phyloP scores from a whole-genome alignment of 1,140 invertebrate genomes.

The Brachionus plicatilis region DNA sequence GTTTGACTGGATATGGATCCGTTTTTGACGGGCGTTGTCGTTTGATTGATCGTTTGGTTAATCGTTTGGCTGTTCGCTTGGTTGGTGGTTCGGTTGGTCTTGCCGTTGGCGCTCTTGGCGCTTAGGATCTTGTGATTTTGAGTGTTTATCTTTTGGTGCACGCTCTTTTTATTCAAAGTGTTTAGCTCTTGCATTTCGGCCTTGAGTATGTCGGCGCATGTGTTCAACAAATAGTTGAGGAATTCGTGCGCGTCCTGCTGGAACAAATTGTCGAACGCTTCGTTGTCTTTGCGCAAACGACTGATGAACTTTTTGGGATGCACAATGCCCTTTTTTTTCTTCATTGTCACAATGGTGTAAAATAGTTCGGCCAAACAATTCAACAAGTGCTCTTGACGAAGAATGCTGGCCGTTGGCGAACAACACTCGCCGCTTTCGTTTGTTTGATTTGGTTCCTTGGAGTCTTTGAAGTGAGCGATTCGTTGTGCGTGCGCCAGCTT shows the following conservation, averaged over 20 bases:
- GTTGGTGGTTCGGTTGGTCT: too few relatives aligned
- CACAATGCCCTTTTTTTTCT: slow-evolving; percentile 98
- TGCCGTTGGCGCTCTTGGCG: neutral
- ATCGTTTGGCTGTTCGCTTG: too few relatives aligned
- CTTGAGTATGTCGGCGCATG: slow-evolving; percentile 59
- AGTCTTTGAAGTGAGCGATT: slow-evolving; percentile 41
- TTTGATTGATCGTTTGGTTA: too few relatives aligned
- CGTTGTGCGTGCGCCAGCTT: slow-evolving; percentile 59
- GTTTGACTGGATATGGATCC: slow-evolving; percentile 32
- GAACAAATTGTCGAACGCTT: slow-evolving; percentile 97
- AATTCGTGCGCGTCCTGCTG: slow-evolving; percentile 99
- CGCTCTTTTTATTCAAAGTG: neutral
- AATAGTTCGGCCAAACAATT: slow-evolving; percentile 97
- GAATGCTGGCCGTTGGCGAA: slow-evolving; percentile 64
- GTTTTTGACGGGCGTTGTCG: neutral
- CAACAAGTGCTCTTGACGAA: slow-evolving; percentile 92
- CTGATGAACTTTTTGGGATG: slow-evolving; percentile 99
- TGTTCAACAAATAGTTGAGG: slow-evolving; percentile 94
- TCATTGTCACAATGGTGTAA: slow-evolving; percentile 96
- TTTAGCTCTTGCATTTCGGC: slow-evolving; percentile 36
- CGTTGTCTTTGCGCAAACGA: slow-evolving; percentile 94
- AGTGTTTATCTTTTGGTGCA: neutral
- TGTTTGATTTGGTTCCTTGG: slow-evolving; percentile 62
- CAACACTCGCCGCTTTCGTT: neutral
- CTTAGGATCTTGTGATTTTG: slow-evolving; percentile 5